Evolutionary conservation across 2,888 invertebrate species (phyloP), one percentile per base, ranked within the genome.

Genomic region (Cynaeus angustus): DNA sequence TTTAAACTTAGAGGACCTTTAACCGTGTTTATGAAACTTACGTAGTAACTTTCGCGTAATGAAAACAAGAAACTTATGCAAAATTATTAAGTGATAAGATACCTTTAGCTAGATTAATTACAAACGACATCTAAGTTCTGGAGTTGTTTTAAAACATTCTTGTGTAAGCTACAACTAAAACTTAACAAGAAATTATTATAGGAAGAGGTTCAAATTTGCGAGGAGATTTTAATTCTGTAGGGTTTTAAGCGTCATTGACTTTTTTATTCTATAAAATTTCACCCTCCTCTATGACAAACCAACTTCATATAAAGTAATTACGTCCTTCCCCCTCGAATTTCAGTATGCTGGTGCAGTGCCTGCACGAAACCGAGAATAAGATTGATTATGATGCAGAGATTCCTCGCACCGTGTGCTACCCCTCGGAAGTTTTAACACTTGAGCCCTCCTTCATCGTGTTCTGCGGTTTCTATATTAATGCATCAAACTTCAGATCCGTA

Each of bases 351-450:
- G 45, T 67, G 68, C 68, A 70, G 67, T 70, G 67, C 58, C 67
- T 46, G 52, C 13, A 50, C 38, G 65, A 53, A 70, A 55, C 50
- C 58, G 59, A 50, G 66, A 72, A 65, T 70, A 70, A 70, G 72
- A 72, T 72, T 72, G 72, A 72, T 72, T 72, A 72, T 68, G 62
- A 68, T 68, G 67, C 67, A 70, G 70, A 68, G 62, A 67, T 68
- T 65, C 64, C 58, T 45, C 30, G 58, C 37, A n/a, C 48, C 33
- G 52, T 52, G 41, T 38, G 52, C 38, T 43, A 43, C 53, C 55
- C 61, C 56, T 61, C 55, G 48, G 61, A 66, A 66, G 55, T 61
- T 70, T 62, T 61, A 56, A 64, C 68, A 67, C 64, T 61, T 52
- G 38, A 52, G 45, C 38, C 45, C 12, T 58, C 59, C 52, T 43